These are phyloP conservation scores for Onychorhynchus coronatus DNA, from an alignment of 2,113 vertebrate genomes.

Conservation along the genomic window DNA sequence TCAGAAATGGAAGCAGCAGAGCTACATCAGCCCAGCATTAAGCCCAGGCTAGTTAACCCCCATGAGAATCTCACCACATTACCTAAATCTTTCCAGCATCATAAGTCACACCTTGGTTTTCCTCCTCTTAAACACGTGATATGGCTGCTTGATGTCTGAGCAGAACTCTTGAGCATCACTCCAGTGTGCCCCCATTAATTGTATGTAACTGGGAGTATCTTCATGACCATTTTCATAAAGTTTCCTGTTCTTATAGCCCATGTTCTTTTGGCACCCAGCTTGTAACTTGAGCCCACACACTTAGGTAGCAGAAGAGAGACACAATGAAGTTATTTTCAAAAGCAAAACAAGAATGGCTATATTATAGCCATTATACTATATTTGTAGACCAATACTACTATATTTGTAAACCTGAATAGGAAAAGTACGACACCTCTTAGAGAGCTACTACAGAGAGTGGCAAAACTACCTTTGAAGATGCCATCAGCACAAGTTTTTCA, in stretches of 20 bases:
- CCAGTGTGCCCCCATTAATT: accelerated
- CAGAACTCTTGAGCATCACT: background rate
- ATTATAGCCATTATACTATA: no score
- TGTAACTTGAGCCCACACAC: background rate
- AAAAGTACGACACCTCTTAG: background rate
- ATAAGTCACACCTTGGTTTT: background rate
- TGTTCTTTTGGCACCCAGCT: background rate
- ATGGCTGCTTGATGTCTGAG: background rate
- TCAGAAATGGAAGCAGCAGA: background rate
- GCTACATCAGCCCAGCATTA: background rate
- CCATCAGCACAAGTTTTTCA: background rate
- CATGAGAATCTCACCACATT: background rate
- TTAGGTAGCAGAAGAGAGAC: background rate
- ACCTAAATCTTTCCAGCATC: background rate
- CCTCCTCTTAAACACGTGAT: background rate
- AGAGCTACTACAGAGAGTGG: no score
- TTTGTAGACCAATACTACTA: no score
- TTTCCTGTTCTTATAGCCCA: background rate
- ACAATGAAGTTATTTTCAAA: background rate
- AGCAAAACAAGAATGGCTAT: background rate
- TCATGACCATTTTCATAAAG: background rate
- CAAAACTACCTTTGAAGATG: background rate
- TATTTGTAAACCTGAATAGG: background rate
- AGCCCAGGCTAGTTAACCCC: background rate
- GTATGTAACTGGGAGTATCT: background rate